Conservation (phyloP, 1,140 invertebrate species). For the silkworm (Bombyx mori) region DNA sequence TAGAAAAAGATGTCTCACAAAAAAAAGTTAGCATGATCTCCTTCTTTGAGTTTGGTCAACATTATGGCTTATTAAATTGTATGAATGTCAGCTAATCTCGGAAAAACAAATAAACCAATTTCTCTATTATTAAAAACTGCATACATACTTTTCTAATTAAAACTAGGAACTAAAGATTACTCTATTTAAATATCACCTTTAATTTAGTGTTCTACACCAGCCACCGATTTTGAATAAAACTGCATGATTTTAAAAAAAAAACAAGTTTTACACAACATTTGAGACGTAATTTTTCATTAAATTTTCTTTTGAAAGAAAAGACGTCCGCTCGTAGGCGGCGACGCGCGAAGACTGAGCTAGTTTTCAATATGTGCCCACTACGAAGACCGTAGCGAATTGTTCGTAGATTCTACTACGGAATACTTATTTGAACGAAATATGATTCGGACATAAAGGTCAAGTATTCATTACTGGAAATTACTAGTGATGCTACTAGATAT, state of each 20-base stretch:
- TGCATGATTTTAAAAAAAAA: not conserved
- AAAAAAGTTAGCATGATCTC: too few relatives aligned
- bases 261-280: constrained; percentile 9
- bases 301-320: not conserved
- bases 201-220: not conserved
- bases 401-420: not conserved
- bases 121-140: not conserved
- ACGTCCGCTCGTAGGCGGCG: constrained; percentile 6
- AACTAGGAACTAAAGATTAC: not conserved
- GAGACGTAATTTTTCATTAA: not conserved
- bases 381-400: constrained; percentile 3
- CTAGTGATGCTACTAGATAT: too few relatives aligned
- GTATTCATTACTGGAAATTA: too few relatives aligned
- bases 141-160: not conserved
- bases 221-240: not conserved
- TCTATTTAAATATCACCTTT: not conserved
- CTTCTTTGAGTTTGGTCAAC: too few relatives aligned
- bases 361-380: constrained; percentile 1
- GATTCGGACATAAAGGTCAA: too few relatives aligned
- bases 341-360: constrained; percentile 13
- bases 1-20: too few relatives aligned
- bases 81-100: too few relatives aligned
- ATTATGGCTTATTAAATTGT: too few relatives aligned
- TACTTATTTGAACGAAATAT: too few relatives aligned
- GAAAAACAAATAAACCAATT: too few relatives aligned